Evolutionary conservation across 2,888 invertebrate genomes (phyloP).

Genomic region (Philonicus albiceps): DNA sequence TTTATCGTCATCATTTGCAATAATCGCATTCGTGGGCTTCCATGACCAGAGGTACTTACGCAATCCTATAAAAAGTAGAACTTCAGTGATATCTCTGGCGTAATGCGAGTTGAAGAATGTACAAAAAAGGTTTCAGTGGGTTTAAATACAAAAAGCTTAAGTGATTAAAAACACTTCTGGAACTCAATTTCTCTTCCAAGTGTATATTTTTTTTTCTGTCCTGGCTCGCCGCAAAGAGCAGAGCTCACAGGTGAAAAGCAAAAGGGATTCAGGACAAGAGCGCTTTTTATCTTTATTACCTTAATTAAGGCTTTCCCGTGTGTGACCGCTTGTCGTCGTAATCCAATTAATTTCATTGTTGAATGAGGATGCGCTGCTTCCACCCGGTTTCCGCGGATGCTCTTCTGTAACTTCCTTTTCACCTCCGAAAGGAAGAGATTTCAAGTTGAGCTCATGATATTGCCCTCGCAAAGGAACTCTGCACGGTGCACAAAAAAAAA

Average conservation of each 20-base stretch:
- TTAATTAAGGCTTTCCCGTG: neutral
- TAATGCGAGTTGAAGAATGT: neutral
- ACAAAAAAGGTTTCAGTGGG: neutral
- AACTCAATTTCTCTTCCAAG: neutral
- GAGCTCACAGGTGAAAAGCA: neutral
- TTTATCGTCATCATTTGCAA: neutral
- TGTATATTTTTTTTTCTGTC: neutral
- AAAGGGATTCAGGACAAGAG: neutral
- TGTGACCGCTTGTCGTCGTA: constrained; percentile 7
- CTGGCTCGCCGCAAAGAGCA: neutral
- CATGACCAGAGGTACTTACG: neutral
- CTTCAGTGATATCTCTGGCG: neutral
- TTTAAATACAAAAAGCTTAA: neutral
- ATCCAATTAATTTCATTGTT: constrained; percentile 4
- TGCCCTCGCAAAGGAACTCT: neutral
- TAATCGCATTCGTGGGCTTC: neutral
- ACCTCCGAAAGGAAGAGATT: neutral
- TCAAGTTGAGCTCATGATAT: neutral
- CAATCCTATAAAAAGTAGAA: neutral
- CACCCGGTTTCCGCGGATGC: neutral
- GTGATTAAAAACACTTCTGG: neutral
- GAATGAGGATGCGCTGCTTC: neutral
- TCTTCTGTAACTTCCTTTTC: neutral
- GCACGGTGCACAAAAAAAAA: neutral
- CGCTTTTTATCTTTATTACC: constrained; percentile 12